phyloP scores from a whole-genome alignment of 2,113 vertebrate genomes.

The Gnathochromis pfefferi region DNA sequence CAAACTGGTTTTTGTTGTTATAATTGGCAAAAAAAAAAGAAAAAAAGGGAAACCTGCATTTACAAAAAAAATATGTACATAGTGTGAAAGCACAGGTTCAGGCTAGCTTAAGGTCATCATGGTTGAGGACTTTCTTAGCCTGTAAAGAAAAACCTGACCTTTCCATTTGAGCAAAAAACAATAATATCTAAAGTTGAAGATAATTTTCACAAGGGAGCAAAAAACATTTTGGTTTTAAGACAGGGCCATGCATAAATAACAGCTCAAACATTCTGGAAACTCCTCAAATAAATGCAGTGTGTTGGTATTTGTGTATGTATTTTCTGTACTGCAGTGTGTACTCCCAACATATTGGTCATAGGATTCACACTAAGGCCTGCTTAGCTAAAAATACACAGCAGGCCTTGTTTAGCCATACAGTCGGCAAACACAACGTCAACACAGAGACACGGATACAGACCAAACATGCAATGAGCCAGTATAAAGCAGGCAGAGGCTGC shows the following conservation, averaged over 20 bases:
- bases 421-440: constrained; percentile 10
- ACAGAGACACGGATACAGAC: not conserved
- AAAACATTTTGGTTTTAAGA: not conserved
- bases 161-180: not conserved
- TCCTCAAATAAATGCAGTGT: not conserved
- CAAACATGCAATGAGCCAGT: not conserved
- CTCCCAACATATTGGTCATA: constrained; percentile 1
- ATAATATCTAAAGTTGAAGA: not conserved
- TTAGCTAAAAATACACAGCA: constrained; percentile 22
- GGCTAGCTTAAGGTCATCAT: not conserved
- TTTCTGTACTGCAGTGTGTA: not conserved
- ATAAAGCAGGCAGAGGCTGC: constrained; percentile 6
- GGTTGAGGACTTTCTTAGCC: not conserved
- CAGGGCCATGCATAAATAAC: not conserved
- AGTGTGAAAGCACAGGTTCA: not conserved
- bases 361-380: not conserved
- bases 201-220: not conserved
- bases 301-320: not conserved
- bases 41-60: not conserved
- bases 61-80: not conserved
- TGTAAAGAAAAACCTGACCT: not conserved
- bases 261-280: not conserved
- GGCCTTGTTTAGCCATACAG: constrained; percentile 11
- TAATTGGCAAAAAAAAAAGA: not conserved
- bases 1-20: not conserved